Evolutionary conservation across 2,113 vertebrate species (phyloP).

Genomic region (Clarias gariepinus): DNA sequence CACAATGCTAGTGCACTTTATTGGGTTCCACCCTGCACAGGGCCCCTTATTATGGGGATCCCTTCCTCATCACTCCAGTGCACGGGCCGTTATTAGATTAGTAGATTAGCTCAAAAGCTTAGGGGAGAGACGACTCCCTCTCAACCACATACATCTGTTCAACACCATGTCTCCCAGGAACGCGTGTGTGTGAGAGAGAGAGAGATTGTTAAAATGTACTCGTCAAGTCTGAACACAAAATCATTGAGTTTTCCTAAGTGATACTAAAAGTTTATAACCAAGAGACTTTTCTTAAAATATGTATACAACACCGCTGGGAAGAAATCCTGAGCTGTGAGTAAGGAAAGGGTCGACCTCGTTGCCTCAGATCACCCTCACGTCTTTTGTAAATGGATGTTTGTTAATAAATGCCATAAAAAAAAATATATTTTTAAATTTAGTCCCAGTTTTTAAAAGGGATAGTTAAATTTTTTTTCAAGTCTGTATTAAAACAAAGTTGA

Average conservation of each 20-base stretch:
- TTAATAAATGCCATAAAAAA: no score
- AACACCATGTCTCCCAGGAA: not conserved
- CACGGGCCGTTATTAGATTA: not conserved
- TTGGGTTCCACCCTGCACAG: not conserved
- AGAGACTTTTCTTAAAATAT: not conserved
- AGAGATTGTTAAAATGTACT: not conserved
- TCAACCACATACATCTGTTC: conserved; percentile 4
- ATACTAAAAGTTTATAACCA: not conserved
- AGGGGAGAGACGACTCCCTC: not conserved
- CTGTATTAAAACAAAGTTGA: no score
- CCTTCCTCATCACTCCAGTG: not conserved
- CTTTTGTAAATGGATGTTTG: not conserved
- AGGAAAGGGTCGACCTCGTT: not conserved
- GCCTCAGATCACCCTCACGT: not conserved
- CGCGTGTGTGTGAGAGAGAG: not conserved
- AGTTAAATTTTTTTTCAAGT: no score
- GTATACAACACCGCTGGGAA: not conserved
- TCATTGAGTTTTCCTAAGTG: not conserved
- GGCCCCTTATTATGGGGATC: not conserved
- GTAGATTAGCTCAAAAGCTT: not conserved
- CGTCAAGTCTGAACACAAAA: conserved; percentile 18
- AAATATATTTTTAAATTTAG: no score
- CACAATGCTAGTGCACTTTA: not conserved
- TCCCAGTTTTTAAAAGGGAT: not conserved
- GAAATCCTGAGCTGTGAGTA: not conserved